Conservation (phyloP, 2,113 vertebrate genomes). For the Melanerpes formicivorus region DNA sequence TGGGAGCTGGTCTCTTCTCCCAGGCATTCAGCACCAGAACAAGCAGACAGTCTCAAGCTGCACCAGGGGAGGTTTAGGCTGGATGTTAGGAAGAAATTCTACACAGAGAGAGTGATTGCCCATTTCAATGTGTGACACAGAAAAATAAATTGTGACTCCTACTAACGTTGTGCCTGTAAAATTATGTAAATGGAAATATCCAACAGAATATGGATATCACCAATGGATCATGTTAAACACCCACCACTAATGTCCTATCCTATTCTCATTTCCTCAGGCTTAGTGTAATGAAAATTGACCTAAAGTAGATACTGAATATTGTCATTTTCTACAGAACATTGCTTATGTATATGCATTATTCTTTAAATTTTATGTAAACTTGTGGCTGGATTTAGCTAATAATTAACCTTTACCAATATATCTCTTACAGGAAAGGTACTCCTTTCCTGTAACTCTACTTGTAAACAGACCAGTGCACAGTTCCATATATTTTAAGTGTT, state of each 20-base stretch:
- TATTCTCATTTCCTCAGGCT: neutral
- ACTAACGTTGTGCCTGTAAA: neutral
- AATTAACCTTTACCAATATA: neutral
- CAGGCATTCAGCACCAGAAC: no score
- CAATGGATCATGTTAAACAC: neutral
- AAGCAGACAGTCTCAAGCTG: no score
- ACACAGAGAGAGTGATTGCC: no score
- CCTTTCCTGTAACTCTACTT: neutral
- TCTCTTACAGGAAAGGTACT: neutral
- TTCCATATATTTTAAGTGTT: neutral
- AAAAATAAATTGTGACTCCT: neutral
- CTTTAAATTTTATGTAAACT: neutral
- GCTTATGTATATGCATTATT: neutral
- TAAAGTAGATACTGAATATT: neutral
- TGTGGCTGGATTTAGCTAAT: neutral
- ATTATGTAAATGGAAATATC: neutral
- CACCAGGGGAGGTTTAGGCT: no score
- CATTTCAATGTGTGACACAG: neutral
- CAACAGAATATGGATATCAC: fast-evolving
- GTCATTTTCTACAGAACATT: neutral
- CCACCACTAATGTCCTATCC: neutral
- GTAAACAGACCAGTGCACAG: neutral
- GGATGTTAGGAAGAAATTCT: no score
- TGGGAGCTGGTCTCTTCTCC: no score
- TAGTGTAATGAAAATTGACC: neutral